Base-by-base conservation (phyloP, 2,113 vertebrate species). In the Chaenocephalus aceratus region DNA sequence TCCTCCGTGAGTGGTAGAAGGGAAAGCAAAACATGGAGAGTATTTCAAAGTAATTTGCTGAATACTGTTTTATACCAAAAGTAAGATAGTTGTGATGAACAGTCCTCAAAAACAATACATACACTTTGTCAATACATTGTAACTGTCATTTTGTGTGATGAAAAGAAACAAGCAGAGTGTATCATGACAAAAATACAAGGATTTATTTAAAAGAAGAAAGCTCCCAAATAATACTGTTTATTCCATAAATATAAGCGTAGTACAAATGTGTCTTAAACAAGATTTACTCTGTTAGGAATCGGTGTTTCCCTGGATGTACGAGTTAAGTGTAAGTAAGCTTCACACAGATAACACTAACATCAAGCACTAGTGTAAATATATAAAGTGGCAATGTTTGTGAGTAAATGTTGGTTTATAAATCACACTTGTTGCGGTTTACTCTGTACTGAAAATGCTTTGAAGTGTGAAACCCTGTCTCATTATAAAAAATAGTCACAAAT, bases 141-240 rank as follows among this genome's bases (percentile, higher is more conserved):
- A 30, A 30, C 30, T 3, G 30, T 30, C 30, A 30, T 30, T 41
- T 41, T 8, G 36, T 41, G 23, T 21, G 14, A 71, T 41, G 1
- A 75, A 30, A 67, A 61, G 3, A 75, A 67, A 36, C 45, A 60
- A 48, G 15, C 52, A 72, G 10, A 80, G 44, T 26, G 1, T 15
- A 45, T 86, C 65, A 58, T 86, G 87, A 72, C 79, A 93, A 93
- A 91, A 94, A 92, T 91, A 89, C 87, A 91, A 82, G 68, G 68
- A 80, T 94, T 93, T 93, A 91, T 91, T 93, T 75, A 77, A 79
- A 82, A 86, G 84, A 80, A 83, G 80, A 68, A 85, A 80, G 72
- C 72, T 88, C 75, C 80, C 80, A 88, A 75, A 89, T 92, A 94
- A 94, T 89, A 94, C 91, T 89, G 90, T 87, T 90, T 80, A 77